Conservation (phyloP, 1,140 invertebrate species). For the Drosophila lacteicornis region DNA sequence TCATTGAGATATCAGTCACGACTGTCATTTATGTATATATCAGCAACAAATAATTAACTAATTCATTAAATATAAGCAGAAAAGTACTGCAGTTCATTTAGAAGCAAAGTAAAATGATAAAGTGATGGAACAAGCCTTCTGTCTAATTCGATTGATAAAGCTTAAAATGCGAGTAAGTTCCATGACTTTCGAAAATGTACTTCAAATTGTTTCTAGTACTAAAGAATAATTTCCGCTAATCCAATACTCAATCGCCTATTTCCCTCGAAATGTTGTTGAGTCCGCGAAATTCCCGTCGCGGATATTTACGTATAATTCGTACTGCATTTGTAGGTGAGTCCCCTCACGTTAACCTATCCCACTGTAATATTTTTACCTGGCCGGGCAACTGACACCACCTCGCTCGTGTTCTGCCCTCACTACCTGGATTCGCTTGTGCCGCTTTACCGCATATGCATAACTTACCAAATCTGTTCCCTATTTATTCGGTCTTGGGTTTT, state of each 20-base stretch:
- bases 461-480: conserved; percentile 38
- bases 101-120: not conserved
- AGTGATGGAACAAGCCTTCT: not conserved
- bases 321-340: conserved; percentile 23
- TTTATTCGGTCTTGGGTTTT: conserved; percentile 23
- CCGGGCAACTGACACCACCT: conserved; percentile 45
- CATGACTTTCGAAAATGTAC: not conserved
- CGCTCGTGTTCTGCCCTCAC: not conserved
- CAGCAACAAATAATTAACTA: not conserved
- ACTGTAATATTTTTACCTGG: conserved; percentile 50
- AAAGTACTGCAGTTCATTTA: not conserved
- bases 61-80: conserved; percentile 19
- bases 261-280: conserved; percentile 29
- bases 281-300: conserved; percentile 32
- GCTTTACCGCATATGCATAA: conserved; percentile 51
- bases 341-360: conserved; percentile 15
- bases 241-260: conserved; percentile 13
- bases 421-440: conserved; percentile 16
- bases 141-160: not conserved
- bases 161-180: not conserved
- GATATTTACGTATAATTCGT: conserved; percentile 58
- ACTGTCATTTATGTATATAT: not conserved
- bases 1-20: conserved; percentile 14
- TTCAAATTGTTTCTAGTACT: not conserved
- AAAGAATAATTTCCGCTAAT: conserved; percentile 10